These are phyloP conservation scores for Matsumurasca onukii DNA, from an alignment of 1,140 invertebrate species.

Conservation along the genomic window DNA sequence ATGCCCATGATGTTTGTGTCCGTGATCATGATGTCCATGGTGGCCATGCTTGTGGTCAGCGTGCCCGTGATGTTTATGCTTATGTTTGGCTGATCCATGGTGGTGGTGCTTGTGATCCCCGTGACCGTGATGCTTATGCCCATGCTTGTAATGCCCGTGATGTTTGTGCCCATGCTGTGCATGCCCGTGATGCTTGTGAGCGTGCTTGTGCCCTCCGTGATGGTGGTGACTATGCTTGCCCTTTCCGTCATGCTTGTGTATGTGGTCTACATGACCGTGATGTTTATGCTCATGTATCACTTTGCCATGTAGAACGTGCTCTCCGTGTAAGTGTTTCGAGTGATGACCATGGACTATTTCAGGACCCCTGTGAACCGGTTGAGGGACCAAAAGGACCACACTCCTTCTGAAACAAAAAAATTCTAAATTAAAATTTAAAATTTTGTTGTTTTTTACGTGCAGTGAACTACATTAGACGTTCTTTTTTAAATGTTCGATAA, in stretches of 20 bases:
- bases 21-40: constrained; percentile 1
- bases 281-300: constrained; percentile 16
- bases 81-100: constrained; percentile 16
- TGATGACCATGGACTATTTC: not conserved
- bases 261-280: constrained; percentile 13
- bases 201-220: constrained; percentile 11
- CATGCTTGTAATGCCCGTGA: constrained; percentile 16
- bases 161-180: constrained; percentile 14
- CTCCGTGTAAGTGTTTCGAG: not conserved
- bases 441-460: not conserved
- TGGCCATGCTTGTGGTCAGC: constrained; percentile 13
- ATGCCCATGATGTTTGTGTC: constrained; percentile 4
- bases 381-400: not conserved
- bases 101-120: constrained; percentile 3
- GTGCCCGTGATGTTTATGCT: constrained; percentile 15
- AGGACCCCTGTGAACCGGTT: not conserved
- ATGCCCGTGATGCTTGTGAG: constrained; percentile 19
- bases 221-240: constrained; percentile 17
- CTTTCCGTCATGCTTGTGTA: constrained; percentile 22
- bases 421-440: not conserved
- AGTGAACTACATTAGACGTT: not conserved
- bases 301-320: constrained; percentile 1
- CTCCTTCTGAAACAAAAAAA: not conserved
- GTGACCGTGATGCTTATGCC: constrained; percentile 21
- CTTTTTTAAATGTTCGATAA: too few species aligned